Evolutionary conservation across 2,888 invertebrate species (phyloP).

Genomic region (Shargacucullia verbasci): DNA sequence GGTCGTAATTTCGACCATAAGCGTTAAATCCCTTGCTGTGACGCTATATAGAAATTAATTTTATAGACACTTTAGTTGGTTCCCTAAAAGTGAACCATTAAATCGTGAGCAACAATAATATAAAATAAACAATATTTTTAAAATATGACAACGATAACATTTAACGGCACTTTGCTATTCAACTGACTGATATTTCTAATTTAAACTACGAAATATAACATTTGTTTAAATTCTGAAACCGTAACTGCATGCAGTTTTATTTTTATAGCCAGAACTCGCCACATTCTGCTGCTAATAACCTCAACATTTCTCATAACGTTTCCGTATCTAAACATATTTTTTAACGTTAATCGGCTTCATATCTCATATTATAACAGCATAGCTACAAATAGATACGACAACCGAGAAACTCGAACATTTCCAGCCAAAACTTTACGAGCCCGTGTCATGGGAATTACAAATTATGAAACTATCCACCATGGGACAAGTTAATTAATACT

Average conservation of each 20-base stretch:
- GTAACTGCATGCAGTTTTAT: constrained; percentile 39
- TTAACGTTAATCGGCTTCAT: constrained; percentile 62
- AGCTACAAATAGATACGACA: constrained; percentile 60
- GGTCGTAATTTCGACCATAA: constrained; percentile 5
- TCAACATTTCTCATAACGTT: constrained; percentile 60
- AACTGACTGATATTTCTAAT: constrained; percentile 40
- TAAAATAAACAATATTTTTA: constrained; percentile 43
- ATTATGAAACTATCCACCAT: constrained; percentile 77
- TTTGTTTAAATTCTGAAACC: constrained; percentile 30
- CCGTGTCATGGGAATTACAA: constrained; percentile 72
- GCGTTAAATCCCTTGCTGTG: constrained; percentile 25
- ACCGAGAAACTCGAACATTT: constrained; percentile 57
- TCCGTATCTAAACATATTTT: constrained; percentile 59
- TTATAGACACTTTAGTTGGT: constrained; percentile 36
- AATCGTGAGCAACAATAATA: constrained; percentile 23
- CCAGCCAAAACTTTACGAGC: constrained; percentile 69
- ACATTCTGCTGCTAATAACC: constrained; percentile 60
- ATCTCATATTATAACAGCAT: constrained; percentile 63
- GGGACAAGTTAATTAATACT: constrained; percentile 84
- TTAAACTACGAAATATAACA: constrained; percentile 29
- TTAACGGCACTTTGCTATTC: constrained; percentile 23
- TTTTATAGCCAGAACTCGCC: constrained; percentile 50
- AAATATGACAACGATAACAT: constrained; percentile 43
- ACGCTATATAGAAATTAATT: constrained; percentile 30
- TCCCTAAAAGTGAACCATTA: constrained; percentile 39